These are phyloP conservation scores for Cetoscarus ocellatus DNA, from an alignment of 2,797 vertebrate species.

Conservation along the genomic window DNA sequence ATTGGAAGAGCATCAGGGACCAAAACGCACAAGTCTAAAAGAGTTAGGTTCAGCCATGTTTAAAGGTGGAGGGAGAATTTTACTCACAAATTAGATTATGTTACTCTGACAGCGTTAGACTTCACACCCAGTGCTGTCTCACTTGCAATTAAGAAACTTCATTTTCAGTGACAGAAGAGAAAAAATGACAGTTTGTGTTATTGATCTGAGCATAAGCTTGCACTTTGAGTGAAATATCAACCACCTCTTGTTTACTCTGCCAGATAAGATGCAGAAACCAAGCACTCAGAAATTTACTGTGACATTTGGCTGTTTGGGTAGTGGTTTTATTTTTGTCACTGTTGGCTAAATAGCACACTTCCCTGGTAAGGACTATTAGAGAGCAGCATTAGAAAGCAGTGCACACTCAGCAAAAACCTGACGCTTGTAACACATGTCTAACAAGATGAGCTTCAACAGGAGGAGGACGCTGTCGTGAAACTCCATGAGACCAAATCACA, in stretches of 20 bases:
- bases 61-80: not conserved
- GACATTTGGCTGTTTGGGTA: not conserved
- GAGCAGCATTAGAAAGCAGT: slow-evolving; percentile 5
- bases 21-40: not conserved
- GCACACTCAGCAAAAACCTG: not conserved
- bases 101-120: not conserved
- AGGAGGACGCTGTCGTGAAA: not conserved
- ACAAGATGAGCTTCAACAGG: slow-evolving; percentile 6
- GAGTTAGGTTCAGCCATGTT: not conserved
- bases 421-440: not conserved
- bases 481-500: not conserved
- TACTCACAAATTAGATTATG: not conserved
- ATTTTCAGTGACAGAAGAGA: not conserved
- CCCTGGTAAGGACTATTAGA: not conserved
- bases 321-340: not conserved
- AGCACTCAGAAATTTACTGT: not conserved
- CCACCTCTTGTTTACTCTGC: not conserved
- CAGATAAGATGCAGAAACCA: not conserved
- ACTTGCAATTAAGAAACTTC: not conserved
- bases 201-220: not conserved
- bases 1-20: not conserved
- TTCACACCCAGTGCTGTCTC: not conserved
- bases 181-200: not conserved
- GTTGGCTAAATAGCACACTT: not conserved
- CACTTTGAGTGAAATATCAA: not conserved